Percentiles rank a stretch among this genome's conserved stretches.
Evolutionary conservation across 1,140 invertebrate species (phyloP).

Genomic region (Papilio helenus): DNA sequence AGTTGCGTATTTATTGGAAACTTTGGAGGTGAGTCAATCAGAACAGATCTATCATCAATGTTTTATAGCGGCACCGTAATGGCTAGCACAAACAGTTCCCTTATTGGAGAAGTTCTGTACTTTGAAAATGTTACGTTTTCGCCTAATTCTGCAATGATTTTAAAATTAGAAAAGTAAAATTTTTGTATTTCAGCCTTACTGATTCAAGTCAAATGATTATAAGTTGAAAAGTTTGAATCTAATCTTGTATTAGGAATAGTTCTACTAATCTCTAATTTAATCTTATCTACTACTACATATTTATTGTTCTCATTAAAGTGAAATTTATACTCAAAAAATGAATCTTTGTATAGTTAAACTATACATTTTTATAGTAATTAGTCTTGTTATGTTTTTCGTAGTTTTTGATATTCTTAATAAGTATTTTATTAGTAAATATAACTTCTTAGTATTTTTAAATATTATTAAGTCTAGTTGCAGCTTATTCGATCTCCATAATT

Average conservation of each 20-base stretch:
- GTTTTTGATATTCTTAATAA: not conserved
- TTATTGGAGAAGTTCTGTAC: conserved; percentile 85
- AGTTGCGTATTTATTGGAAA: conserved; percentile 89
- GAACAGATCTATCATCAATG: conserved; percentile 87
- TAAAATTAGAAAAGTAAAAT: conserved; percentile 87
- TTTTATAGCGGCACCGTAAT: conserved; percentile 90
- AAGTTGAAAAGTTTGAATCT: not conserved
- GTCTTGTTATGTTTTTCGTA: not conserved
- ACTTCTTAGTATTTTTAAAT: no score
- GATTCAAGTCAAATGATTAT: no score
- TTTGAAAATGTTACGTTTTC: conserved; percentile 86
- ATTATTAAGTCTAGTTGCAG: no score
- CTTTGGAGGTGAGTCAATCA: conserved; percentile 84
- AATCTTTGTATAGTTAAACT: not conserved
- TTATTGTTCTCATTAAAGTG: not conserved
- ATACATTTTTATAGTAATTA: not conserved
- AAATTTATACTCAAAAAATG: not conserved
- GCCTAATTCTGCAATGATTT: conserved; percentile 85
- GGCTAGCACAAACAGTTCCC: conserved; percentile 83
- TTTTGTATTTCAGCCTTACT: not conserved
- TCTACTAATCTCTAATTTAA: no score
- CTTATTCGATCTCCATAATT: not conserved
- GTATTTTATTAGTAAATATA: no score
- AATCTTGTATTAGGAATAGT: not conserved
- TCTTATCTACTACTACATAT: not conserved